A percentile compares a stretch with the other conserved stretches of the same genome.
phyloP scores from a whole-genome alignment of 2,113 vertebrate species.

The Lonchura striata region DNA sequence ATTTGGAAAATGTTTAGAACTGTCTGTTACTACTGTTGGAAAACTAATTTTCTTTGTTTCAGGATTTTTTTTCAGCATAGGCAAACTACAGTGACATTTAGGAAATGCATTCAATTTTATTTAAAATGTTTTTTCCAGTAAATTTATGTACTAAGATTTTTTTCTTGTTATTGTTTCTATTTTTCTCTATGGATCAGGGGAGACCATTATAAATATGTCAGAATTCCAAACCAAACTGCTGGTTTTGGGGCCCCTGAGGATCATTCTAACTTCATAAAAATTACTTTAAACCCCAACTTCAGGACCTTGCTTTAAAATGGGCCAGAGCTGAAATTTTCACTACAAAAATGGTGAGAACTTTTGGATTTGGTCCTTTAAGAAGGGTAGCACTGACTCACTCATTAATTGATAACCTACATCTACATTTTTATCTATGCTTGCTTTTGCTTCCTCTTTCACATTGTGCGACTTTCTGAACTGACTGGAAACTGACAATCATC shows the following conservation, averaged over 20 bases:
- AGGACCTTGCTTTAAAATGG: background rate
- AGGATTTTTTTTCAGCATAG: background rate
- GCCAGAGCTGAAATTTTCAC: background rate
- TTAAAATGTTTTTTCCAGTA: background rate
- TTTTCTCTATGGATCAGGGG: background rate
- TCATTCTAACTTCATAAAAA: background rate
- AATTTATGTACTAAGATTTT: background rate
- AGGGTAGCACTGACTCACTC: background rate
- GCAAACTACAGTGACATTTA: background rate
- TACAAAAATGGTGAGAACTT: background rate
- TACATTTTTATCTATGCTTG: background rate
- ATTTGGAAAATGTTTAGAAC: background rate
- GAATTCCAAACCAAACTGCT: background rate
- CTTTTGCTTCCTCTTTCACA: background rate
- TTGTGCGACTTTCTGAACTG: background rate
- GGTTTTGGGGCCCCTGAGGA: background rate
- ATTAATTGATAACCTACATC: background rate
- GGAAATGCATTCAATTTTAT: background rate
- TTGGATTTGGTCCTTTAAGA: background rate
- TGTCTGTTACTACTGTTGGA: background rate
- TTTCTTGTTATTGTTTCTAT: background rate
- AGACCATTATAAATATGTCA: background rate
- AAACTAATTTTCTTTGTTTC: background rate
- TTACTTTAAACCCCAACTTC: background rate
- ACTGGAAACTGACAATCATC: background rate